phyloP scores from a whole-genome alignment of 1,140 invertebrate genomes.

The Drosophila neocordata region DNA sequence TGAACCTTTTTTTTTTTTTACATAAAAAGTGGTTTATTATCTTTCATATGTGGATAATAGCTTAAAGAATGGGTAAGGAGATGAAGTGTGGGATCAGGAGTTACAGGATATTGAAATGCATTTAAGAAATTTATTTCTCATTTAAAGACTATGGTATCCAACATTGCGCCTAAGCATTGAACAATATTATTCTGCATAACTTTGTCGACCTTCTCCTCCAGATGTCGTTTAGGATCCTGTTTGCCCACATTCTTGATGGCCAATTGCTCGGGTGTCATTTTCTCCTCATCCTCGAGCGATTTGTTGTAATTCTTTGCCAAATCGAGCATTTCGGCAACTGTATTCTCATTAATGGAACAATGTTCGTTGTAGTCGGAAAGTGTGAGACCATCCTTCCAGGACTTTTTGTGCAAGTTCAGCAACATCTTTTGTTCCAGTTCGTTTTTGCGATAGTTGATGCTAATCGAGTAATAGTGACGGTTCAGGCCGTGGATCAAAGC shows the following conservation, averaged over 20 bases:
- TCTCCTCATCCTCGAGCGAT: conserved; percentile 99
- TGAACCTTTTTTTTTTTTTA: conserved; percentile 10
- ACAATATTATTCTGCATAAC: conserved; percentile 99
- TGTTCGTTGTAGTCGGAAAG: conserved; percentile 97
- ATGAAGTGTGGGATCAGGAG: conserved; percentile 9
- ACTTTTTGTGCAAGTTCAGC: conserved; percentile 99
- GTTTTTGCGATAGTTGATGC: conserved; percentile 99
- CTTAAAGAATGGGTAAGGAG: conserved; percentile 47
- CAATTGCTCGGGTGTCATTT: conserved; percentile 99
- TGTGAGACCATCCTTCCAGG: conserved; percentile 99
- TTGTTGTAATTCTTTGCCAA: conserved; percentile 99
- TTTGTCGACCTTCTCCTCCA: conserved; percentile 99
- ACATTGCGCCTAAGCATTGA: conserved; percentile 98
- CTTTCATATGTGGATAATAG: conserved; percentile 25
- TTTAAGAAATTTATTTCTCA: conserved; percentile 61
- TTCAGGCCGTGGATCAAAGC: conserved; percentile 99
- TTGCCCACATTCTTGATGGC: conserved; percentile 99
- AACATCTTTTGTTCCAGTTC: conserved; percentile 99
- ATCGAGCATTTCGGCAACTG: conserved; percentile 98
- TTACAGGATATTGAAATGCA: conserved; percentile 43
- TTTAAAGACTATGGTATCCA: conserved; percentile 97
- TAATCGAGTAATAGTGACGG: conserved; percentile 99
- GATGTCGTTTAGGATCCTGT: conserved; percentile 99
- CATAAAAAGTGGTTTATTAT: conserved; percentile 59
- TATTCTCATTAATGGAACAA: conserved; percentile 94